Conservation (phyloP, 2,113 vertebrate species). For the Sprattus sprattus region DNA sequence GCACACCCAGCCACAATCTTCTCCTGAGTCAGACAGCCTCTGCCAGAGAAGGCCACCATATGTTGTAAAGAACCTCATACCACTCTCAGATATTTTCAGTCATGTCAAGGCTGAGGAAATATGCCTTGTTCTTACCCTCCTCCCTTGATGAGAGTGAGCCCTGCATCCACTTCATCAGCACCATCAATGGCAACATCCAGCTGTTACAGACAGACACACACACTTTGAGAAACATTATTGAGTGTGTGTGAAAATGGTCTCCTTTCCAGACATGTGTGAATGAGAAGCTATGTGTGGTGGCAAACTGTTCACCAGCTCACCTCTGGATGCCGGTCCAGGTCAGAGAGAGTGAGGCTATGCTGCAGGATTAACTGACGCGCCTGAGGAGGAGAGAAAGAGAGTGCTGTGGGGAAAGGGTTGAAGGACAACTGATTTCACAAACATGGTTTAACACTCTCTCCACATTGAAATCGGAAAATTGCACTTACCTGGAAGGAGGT, state of each 20-base stretch:
- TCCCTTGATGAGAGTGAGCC: constrained; percentile 94
- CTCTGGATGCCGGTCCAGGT: constrained; percentile 93
- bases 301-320: constrained; percentile 59
- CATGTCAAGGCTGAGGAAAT: not conserved
- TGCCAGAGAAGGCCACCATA: constrained; percentile 49
- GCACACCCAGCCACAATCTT: constrained; percentile 95
- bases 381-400: constrained; percentile 59
- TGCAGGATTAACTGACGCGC: constrained; percentile 94
- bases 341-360: constrained; percentile 83
- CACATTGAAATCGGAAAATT: not conserved
- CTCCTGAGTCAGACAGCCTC: constrained; percentile 95
- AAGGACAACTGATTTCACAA: not conserved
- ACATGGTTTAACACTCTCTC: not conserved
- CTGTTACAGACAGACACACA: constrained; percentile 61
- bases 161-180: constrained; percentile 91
- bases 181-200: constrained; percentile 96
- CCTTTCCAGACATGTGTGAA: not conserved
- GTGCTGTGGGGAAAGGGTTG: not conserved
- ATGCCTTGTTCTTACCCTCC: constrained; percentile 83
- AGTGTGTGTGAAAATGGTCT: not conserved
- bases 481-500: constrained; percentile 91
- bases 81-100: not conserved
- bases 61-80: not conserved
- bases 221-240: not conserved
- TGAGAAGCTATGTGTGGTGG: not conserved